These are phyloP conservation scores for Decapterus maruadsi DNA, from an alignment of 2,797 vertebrate species.

Conservation along the genomic window DNA sequence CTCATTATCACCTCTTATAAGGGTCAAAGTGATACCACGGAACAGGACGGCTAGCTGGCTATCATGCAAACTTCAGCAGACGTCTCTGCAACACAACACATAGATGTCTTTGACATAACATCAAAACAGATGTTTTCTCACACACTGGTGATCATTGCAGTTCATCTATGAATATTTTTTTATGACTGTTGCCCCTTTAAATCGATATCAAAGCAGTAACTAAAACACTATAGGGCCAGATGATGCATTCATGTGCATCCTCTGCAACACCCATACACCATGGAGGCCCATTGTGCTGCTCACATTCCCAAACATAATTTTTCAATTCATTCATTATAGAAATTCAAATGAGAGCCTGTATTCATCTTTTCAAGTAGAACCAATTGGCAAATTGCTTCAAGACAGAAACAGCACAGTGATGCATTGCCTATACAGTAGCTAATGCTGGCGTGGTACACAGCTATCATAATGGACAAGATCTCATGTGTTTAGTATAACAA, in stretches of 20 bases:
- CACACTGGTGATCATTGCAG: no score
- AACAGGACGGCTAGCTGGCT: no score
- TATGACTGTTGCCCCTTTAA: neutral
- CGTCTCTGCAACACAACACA: neutral
- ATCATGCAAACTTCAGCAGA: no score
- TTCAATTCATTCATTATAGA: neutral
- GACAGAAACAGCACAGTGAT: neutral
- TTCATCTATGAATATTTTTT: no score
- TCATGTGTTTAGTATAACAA: constrained; percentile 21
- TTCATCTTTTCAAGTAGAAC: neutral
- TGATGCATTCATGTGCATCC: no score
- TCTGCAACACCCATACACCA: neutral
- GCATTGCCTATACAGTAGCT: neutral
- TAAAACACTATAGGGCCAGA: neutral
- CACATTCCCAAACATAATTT: neutral
- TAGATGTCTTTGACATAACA: neutral
- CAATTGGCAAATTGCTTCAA: neutral
- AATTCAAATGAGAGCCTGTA: neutral
- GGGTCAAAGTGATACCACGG: no score
- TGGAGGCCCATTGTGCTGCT: neutral
- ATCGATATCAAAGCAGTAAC: neutral
- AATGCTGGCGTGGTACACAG: constrained; percentile 5
- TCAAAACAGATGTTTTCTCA: no score
- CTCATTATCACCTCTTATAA: no score
- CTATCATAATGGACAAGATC: neutral